Evolutionary conservation across 2,797 vertebrate species (phyloP).

Genomic region (Enoplosus armatus): DNA sequence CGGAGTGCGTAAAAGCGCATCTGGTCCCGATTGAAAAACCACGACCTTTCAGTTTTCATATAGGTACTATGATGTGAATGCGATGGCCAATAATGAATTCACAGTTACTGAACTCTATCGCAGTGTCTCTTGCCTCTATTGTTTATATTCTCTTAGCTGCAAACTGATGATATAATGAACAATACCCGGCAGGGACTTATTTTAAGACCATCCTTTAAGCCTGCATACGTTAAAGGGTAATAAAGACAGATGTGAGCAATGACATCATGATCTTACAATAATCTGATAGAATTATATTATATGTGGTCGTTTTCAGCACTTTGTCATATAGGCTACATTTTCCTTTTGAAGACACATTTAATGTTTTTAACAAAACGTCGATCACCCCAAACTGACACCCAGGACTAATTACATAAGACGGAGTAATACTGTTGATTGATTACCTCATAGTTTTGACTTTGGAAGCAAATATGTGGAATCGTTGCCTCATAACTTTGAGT

Average conservation of each 20-base stretch:
- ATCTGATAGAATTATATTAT: background rate
- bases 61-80: conserved; percentile 14
- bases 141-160: background rate
- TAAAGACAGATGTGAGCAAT: conserved; percentile 7
- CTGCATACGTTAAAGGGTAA: background rate
- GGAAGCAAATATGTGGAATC: background rate
- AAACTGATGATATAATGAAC: background rate
- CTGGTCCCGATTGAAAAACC: conserved; percentile 60
- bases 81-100: conserved; percentile 6
- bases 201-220: background rate
- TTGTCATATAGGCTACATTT: conserved; percentile 1
- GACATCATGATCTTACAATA: background rate
- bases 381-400: background rate
- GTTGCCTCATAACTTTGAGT: background rate
- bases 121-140: background rate
- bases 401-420: too few species aligned
- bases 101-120: conserved; percentile 1
- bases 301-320: background rate
- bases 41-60: conserved; percentile 26
- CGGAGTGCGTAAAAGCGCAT: conserved; percentile 71
- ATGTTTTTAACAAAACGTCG: background rate
- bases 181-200: background rate
- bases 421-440: too few species aligned
- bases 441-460: background rate
- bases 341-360: background rate